Evolutionary conservation across 2,888 invertebrate species (phyloP).

Genomic region (Litoditis marina): DNA sequence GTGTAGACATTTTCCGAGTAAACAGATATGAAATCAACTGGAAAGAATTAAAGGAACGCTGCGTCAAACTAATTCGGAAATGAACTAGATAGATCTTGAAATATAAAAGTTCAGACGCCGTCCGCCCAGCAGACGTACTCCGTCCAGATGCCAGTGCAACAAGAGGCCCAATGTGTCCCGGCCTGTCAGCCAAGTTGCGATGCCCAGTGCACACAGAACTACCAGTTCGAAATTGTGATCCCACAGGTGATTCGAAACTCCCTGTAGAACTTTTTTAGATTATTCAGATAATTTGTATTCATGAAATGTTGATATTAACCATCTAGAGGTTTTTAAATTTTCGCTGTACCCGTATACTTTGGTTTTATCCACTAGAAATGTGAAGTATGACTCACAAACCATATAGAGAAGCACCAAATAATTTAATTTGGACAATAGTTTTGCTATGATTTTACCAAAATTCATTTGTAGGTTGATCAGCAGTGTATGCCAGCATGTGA

Average conservation of each 20-base stretch:
- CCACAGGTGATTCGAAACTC: constrained; percentile 14
- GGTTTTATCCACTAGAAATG: no score
- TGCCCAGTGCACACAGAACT: constrained; percentile 36
- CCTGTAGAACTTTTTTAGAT: neutral
- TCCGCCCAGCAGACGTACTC: neutral
- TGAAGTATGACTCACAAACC: no score
- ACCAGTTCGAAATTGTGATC: constrained; percentile 41
- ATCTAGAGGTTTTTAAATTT: no score
- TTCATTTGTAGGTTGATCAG: constrained; percentile 24
- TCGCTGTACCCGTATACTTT: no score
- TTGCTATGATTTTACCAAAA: no score
- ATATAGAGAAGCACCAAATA: no score
- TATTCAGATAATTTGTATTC: neutral
- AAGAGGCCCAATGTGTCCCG: constrained; percentile 34
- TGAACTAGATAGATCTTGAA: neutral
- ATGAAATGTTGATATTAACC: neutral
- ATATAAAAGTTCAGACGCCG: neutral
- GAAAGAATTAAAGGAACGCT: no score
- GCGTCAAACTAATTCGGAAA: no score
- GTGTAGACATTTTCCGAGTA: no score
- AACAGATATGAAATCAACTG: no score
- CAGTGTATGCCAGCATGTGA: constrained; percentile 38
- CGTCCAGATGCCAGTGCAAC: neutral
- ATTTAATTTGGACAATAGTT: no score
- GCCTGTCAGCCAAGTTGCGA: constrained; percentile 37